A percentile compares a stretch with the other conserved stretches of the same genome.
Evolutionary conservation across 2,113 vertebrate species (phyloP).

Genomic region (Xiphophorus hellerii): DNA sequence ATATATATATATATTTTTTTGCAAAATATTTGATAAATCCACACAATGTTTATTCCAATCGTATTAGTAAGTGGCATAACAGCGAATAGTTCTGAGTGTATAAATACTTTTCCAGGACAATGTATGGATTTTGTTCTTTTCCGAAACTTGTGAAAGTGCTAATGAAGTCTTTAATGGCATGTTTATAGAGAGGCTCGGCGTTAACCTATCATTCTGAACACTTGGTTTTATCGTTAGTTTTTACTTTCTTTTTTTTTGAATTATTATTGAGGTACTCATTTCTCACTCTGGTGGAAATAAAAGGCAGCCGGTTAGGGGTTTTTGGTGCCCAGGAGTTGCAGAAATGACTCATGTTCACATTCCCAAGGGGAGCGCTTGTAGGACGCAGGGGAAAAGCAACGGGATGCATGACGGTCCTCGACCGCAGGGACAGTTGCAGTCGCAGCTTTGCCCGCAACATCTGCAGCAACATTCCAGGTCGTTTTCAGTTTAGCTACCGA

Average conservation of each 20-base stretch:
- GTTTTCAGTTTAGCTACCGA: conserved; percentile 47
- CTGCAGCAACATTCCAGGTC: conserved; percentile 58
- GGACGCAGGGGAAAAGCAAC: conserved; percentile 43
- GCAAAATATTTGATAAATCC: neutral
- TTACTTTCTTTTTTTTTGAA: neutral
- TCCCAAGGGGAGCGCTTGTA: conserved; percentile 53
- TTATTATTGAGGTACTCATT: neutral
- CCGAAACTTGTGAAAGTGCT: neutral
- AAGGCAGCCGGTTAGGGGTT: conserved; percentile 40
- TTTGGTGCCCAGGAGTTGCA: conserved; percentile 50
- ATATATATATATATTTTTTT: too few species aligned
- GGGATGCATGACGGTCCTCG: conserved; percentile 31
- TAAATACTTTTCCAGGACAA: neutral
- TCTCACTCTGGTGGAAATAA: conserved; percentile 43
- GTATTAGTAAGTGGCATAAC: neutral
- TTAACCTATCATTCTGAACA: neutral
- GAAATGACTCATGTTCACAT: conserved; percentile 71
- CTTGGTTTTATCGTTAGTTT: neutral
- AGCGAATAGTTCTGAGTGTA: neutral
- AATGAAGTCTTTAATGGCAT: neutral
- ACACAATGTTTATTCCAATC: too few species aligned
- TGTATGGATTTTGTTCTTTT: neutral
- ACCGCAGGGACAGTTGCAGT: conserved; percentile 45
- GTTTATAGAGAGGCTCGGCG: neutral
- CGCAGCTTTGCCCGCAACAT: conserved; percentile 56